Evolutionary conservation across 2,888 invertebrate species (phyloP).

Genomic region (Cyrtodaria siliqua): DNA sequence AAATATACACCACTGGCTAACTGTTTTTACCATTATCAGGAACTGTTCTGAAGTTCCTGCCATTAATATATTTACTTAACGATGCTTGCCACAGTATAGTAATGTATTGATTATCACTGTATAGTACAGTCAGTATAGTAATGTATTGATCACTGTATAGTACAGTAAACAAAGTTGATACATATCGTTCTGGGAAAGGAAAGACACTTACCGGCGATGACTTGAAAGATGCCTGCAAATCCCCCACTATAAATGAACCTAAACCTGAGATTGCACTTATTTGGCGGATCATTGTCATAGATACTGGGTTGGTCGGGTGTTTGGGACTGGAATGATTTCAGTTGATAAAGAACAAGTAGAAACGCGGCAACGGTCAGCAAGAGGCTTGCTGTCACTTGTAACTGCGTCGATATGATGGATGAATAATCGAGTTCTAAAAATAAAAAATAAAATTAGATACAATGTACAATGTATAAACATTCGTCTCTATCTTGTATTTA

Average conservation of each 20-base stretch:
- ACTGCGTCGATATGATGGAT: conserved; percentile 32
- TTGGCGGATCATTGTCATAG: conserved; percentile 24
- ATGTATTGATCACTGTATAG: too few relatives aligned
- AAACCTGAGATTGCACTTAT: conserved; percentile 40
- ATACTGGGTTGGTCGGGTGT: conserved; percentile 18
- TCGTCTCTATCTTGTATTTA: too few relatives aligned
- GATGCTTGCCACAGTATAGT: too few relatives aligned
- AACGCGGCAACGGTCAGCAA: conserved; percentile 35
- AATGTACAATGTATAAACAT: not conserved
- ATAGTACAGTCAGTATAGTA: too few relatives aligned
- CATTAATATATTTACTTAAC: too few relatives aligned
- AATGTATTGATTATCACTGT: too few relatives aligned
- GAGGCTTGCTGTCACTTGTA: conserved; percentile 37
- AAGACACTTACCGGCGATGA: conserved; percentile 54
- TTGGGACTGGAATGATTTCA: conserved; percentile 44
- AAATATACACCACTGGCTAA: too few relatives aligned
- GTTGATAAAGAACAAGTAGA: conserved; percentile 36
- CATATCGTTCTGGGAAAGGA: too few relatives aligned
- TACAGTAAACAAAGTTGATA: too few relatives aligned
- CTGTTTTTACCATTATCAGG: too few relatives aligned
- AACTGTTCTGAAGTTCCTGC: too few relatives aligned
- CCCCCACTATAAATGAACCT: conserved; percentile 50
- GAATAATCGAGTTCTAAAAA: conserved; percentile 26
- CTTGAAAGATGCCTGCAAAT: conserved; percentile 42
- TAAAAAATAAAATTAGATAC: not conserved